Evolutionary conservation across 2,888 invertebrate species (phyloP), one percentile per base, ranked within the genome.

Genomic region (Pseudanteris insignis): DNA sequence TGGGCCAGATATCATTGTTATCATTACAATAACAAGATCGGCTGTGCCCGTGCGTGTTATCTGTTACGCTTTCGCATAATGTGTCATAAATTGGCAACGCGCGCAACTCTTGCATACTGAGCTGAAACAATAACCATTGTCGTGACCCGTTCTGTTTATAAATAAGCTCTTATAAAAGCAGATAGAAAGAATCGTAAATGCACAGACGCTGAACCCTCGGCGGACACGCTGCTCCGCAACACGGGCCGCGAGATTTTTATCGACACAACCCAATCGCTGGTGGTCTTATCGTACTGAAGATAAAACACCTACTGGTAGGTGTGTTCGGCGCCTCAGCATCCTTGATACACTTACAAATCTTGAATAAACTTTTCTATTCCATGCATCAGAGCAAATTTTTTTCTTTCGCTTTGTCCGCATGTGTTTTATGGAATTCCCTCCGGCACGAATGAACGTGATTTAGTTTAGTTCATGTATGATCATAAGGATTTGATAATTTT

Each of bases 91-190:
- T 78, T 79, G 78, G 77, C 76, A 75, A 75, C 71, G 69, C 70
- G 64, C 65, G 68, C 70, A 65, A 66, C 70, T 67, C 68, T 67
- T 68, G 73, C 70, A 71, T 76, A 70, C 74, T 70, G 69, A 48
- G 69, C 72, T 75, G 74, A 77, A 77, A 79, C 79, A 79, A 79
- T 79, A 79, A 79, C 78, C 79, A 79, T 79, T 79, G 79, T 79
- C 69, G 76, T 71, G 68, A 69, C 69, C 67, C 68, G 69, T 71
- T 67, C 70, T 72, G 74, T 75, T 76, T 76, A 76, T 75, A 74
- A 76, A 75, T 75, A 75, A 75, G 74, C 71, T 70, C 59, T 66
- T 67, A 67, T 66, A 26, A 67, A 48, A 59, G 41, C 62, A 43
- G 55, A 48, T 53, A 43, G 51, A 26, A 44, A 53, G 57, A 59